Base-by-base conservation (phyloP, 2,113 vertebrate genomes). In the Nycticorax nycticorax region DNA sequence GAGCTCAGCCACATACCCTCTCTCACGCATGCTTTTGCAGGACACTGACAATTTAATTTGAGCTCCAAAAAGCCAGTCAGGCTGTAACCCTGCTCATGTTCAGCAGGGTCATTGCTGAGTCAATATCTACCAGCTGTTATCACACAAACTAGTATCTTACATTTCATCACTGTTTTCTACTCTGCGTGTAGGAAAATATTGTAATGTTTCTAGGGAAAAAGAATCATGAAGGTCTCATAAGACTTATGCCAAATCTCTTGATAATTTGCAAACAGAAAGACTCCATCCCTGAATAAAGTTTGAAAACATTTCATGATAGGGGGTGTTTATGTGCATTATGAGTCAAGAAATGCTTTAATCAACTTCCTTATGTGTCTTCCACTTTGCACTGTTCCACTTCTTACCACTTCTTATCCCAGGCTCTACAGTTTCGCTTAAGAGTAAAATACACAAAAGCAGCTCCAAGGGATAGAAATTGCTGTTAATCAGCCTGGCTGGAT, bases 231-330 rank as follows among this genome's bases (percentile, higher is more conserved):
- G 14, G 7, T 84, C 50, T 69, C 20, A 3, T 24, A 73, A 8
- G 22, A 73, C 6, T 79, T n/a, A 45, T 18, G 24, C 21, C 27
- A 90, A 83, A 74, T n/a, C 14, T 67, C 37, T 53, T 5, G 1
- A 32, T 52, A 80, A 32, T 59, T 59, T 47, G 33, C 39, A 73
- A 92, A 43, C 22, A 74, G 56, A 73, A 45, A 71, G 10, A 18
- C 3, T 80, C 13, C 12, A 22, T 22, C 59, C n/a, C 19, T 37
- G 24, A 81, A 73, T 47, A 55, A 83, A 77, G 9, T 19, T 92
- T 76, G 33, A 20, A 83, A 79, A 62, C 9, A 22, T 80, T 68
- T 83, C 22, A 21, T 0, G 0, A 35, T 10, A 5, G 15, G 4
- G 6, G 12, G 27, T 14, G 18, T 15, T 18, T 39, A 17, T 8